Evolutionary conservation across 2,888 invertebrate genomes (phyloP), one percentile per base, ranked within the genome.

Genomic region (Pseudoips prasinana): DNA sequence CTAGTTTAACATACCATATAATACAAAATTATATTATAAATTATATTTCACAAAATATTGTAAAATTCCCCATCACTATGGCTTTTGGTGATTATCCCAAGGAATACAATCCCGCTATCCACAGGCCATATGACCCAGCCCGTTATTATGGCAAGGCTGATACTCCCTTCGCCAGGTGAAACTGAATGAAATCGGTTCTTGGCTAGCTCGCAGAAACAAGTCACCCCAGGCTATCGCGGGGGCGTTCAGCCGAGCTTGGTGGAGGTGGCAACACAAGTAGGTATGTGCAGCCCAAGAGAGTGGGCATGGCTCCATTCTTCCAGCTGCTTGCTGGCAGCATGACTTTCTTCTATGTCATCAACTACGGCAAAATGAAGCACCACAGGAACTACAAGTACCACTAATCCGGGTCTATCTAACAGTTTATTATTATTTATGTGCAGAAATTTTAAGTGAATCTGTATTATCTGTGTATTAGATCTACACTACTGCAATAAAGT

Each of bases 141-240:
- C 94, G 96, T 51, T 98, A 78, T 70, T 98, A 98, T 87, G 98
- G 98, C 75, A 97, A 96, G 90, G 92, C 94, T 66, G 98, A 98
- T 89, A 95, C 94, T 44, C 94, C 96, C 7, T 93, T 98, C 47
- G 91, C 8, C 94, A 98, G 76, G 92, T 98, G 45, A 98, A 98
- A 86, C 60, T 98, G 25, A 90, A 90, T 25, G 98, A 98, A 70
- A 38, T 98, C 8, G 92, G 93, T 24, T 65, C 91, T 46, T 98
- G 98, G 98, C 58, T 98, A n/a, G 87, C 82, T 29, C 94, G 98
- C 50, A 94, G 98, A 47, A 94, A 94, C 65, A 96, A 96, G 86
- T 80, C 85, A 23, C 95, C 96, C 1, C 73, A 76, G 19, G 93
- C 95, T 5, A 33, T 95, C 1, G 82, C 81, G 40, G 92, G 90